Evolutionary conservation across 1,140 invertebrate genomes (phyloP), one percentile per base, ranked within the genome.

Genomic region (Philotrypesis tridentata): DNA sequence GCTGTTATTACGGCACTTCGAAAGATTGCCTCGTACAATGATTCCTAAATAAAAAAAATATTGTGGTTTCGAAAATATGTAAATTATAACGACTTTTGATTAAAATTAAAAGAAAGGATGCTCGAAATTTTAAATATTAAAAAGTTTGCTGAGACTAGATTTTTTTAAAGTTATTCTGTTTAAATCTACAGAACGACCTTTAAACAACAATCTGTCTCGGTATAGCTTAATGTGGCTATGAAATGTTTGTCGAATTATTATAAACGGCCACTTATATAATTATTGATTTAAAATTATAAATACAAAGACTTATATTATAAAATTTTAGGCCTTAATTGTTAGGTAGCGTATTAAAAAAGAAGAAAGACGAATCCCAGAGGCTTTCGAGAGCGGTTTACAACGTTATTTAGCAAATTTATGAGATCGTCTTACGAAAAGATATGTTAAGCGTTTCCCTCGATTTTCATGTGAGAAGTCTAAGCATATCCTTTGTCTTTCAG

Each of bases 41-140:
- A 82, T 82, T 82, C 73, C 48, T 82, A 82, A 63, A 25, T 40
- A 71, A 82, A 73, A 75, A 55, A 75, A 81, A 75, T 82, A 82
- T 23, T 31, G 29, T 70, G 29, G 37, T 82, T 82, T 77, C 60
- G 17, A 70, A 67, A 27, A 67, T 4, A 7, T 75, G 12, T 74
- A 75, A 68, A 80, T 74, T 74, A 33, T 74, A 75, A n/a, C 21
- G n/a, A 80, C 7, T 21, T 75, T 74, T 65, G 31, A 65, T 80
- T 73, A 55, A 60, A 71, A 72, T 55, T 61, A 33, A 31, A 75
- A 9, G 9, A 33, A 65, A 17, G 43, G 8, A n/a, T n/a, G 43
- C 43, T 43, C 25, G 21, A 73, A 80, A 81, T 33, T 81, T 60
- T 25, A 76, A 70, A 23, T 70, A 23, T 70, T 27, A 31, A 75